Evolutionary conservation across 2,797 vertebrate genomes (phyloP), one percentile per base, ranked within the genome.

Genomic region (Microctenopoma steveboyesi): DNA sequence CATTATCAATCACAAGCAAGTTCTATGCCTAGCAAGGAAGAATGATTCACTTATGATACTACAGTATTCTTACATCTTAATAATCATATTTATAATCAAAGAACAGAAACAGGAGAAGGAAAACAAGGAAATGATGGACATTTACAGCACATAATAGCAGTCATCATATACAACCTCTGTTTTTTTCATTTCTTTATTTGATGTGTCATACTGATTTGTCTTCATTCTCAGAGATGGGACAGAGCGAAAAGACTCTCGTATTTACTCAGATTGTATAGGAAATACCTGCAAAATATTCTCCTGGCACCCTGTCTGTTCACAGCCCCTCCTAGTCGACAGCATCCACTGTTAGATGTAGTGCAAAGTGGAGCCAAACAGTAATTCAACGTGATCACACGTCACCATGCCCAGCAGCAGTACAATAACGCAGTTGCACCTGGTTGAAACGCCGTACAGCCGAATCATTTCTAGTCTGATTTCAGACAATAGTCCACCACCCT

Each of bases 1-100:
- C 86, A 92, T 91, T 88, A 89, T 93, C 90, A 93, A 93, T 92
- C 91, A 94, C 93, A 92, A 94, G 88, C 90, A 91, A 85, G 73
- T 92, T 90, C 89, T 93, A 94, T 91, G 88, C 87, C 92, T 92
- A 94, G 90, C 86, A 82, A 91, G 88, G 88, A 90, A 91, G 75
- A 90, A 89, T 89, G 83, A 90, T 86, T 85, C 79, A 92, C 88
- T 89, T 86, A 91, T 91, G 86, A 90, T 90, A 91, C 88, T 92
- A 94, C 89, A 85, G 83, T 91, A 89, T 86, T 94, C 85, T 92
- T 93, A 93, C 91, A 92, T 88, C 85, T 88, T 91, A 90, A 87
- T 91, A 89, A 91, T 87, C 84, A 89, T 86, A 86, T 83, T 86
- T 72, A 82, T 74, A 86, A 84, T 81, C 56, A 83, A 89, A 82